Base-by-base conservation (phyloP, 2,888 invertebrate species). In the Sphaerolaimus hirsutus region DNA sequence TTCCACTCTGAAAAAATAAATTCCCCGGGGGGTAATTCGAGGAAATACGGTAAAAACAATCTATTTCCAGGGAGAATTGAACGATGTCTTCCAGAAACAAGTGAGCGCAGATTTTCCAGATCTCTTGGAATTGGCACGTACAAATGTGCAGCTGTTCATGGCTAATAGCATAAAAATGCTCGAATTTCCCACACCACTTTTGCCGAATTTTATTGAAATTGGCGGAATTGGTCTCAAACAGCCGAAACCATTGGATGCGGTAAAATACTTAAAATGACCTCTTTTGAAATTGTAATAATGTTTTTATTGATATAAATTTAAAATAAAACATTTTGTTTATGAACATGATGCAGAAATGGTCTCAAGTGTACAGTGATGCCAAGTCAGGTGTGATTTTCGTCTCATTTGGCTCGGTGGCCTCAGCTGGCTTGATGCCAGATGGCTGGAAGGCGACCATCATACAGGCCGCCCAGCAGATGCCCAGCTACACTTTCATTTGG, bases 211-310 rank as follows among this genome's bases (percentile, higher is more conserved):
- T 25, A 47, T 57, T 24, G 53, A 55, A 41, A 55, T 57, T 41
- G 57, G 57, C 12, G 57, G 57, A 23, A 37, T 57, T n/a, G 57
- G 57, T 17, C 55, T 57, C 47, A 51, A 51, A 35, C 49, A 50
- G 41, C 50, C 55, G 1, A 54, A 54, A 25, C 52, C 54, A n/a
- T 44, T 56, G 23, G 44, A 49, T 12, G 44, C 29, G 38, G 53
- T 51, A 25, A 43, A n/a, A n/a, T n/a, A n/a, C n/a, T n/a, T n/a
- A n/a, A n/a, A n/a, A n/a, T n/a, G n/a, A n/a, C n/a, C n/a, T n/a
- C n/a, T n/a, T n/a, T n/a, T n/a, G n/a, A n/a, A n/a, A n/a, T n/a
- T n/a, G n/a, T n/a, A n/a, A n/a, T n/a, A n/a, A n/a, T n/a, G n/a
- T n/a, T n/a, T n/a, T n/a, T n/a, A n/a, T n/a, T n/a, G n/a, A n/a